phyloP scores from a whole-genome alignment of 1,140 invertebrate species.

The Drosophila ananassae region DNA sequence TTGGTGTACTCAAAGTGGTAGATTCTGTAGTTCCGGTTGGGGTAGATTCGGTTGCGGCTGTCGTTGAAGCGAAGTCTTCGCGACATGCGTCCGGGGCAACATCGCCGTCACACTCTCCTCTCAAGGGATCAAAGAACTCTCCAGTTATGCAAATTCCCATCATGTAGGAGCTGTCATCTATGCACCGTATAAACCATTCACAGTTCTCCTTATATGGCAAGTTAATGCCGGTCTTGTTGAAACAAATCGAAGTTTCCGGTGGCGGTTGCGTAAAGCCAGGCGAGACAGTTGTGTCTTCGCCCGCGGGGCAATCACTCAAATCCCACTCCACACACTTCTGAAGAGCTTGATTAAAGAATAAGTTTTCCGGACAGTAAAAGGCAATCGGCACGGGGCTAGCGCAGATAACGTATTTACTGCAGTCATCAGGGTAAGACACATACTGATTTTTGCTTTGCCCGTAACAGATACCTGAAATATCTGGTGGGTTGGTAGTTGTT shows the following conservation, averaged over 20 bases:
- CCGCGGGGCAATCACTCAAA: conserved; percentile 42
- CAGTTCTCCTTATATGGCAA: conserved; percentile 56
- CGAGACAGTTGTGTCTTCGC: conserved; percentile 12
- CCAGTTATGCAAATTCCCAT: conserved; percentile 39
- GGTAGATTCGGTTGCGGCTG: background rate
- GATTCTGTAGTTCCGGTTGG: conserved; percentile 1
- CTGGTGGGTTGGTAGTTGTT: conserved; percentile 10
- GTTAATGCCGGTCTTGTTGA: conserved; percentile 9
- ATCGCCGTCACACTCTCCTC: conserved; percentile 39
- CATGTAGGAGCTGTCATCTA: conserved; percentile 58
- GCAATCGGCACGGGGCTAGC: conserved; percentile 59
- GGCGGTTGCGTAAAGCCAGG: conserved; percentile 30
- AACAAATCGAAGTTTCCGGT: conserved; percentile 30
- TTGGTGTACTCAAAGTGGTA: background rate
- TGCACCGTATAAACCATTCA: conserved; percentile 52
- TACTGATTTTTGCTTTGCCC: conserved; percentile 32
- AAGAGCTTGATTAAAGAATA: conserved; percentile 51
- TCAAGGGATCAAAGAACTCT: conserved; percentile 60
- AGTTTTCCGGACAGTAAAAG: conserved; percentile 52
- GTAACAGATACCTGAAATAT: conserved; percentile 31
- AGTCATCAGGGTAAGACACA: conserved; percentile 61
- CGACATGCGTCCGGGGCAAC: conserved; percentile 53
- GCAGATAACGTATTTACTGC: conserved; percentile 65
- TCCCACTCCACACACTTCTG: conserved; percentile 55
- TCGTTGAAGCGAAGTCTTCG: conserved; percentile 8